phyloP scores from a whole-genome alignment of 2,888 invertebrate species.

The Cerceris rybyensis region DNA sequence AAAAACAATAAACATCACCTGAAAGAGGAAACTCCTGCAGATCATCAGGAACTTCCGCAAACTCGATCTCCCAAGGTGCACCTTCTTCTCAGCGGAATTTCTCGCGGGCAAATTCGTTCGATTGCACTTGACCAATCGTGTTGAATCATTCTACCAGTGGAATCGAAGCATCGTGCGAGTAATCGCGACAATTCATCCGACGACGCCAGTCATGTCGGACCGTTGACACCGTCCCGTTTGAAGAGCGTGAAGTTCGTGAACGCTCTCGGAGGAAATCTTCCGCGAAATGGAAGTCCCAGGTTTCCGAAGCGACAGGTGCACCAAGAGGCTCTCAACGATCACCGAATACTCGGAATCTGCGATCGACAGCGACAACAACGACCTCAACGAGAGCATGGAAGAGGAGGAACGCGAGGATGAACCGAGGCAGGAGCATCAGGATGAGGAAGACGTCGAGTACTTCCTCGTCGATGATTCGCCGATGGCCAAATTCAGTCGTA shows the following conservation, averaged over 20 bases:
- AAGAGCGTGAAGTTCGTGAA: neutral
- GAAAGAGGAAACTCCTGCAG: too few species aligned
- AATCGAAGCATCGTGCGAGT: neutral
- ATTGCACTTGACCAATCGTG: constrained; percentile 23
- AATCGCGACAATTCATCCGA: constrained; percentile 6
- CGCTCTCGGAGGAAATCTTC: neutral
- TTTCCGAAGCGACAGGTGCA: constrained; percentile 59
- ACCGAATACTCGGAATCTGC: constrained; percentile 70
- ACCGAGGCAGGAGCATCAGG: constrained; percentile 21
- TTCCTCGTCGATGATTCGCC: constrained; percentile 76
- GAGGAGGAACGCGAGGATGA: constrained; percentile 4
- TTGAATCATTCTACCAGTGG: constrained; percentile 3
- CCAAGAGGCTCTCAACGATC: constrained; percentile 74
- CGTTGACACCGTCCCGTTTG: too few species aligned
- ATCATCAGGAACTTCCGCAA: neutral
- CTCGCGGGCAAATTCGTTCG: neutral
- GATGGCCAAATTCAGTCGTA: constrained; percentile 73
- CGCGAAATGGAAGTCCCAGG: constrained; percentile 30
- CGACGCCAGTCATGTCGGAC: constrained; percentile 18
- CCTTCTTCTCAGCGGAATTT: neutral
- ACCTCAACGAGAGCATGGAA: constrained; percentile 29
- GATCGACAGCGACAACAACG: constrained; percentile 59
- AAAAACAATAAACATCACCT: neutral
- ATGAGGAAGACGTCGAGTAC: constrained; percentile 65
- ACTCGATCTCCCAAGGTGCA: neutral